Percentiles rank a stretch among this genome's conserved stretches.
phyloP scores from a whole-genome alignment of 2,888 invertebrate genomes.

The Tinea trinotella region DNA sequence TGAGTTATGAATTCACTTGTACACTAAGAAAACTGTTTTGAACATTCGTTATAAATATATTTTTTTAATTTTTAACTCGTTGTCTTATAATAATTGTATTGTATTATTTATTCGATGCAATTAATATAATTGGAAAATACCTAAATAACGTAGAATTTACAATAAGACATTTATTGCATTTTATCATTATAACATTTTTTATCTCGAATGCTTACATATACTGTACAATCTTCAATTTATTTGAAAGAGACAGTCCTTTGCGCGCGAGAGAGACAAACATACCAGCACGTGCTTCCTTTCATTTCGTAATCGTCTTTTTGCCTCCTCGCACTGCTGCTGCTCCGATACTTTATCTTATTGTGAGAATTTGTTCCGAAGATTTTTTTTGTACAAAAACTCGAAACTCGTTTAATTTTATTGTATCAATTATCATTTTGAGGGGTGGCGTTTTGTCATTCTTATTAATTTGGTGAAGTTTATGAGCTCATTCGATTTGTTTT shows the following conservation, averaged over 20 bases:
- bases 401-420: slow-evolving; percentile 25
- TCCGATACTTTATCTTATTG: slow-evolving; percentile 54
- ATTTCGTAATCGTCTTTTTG: slow-evolving; percentile 57
- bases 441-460: background rate
- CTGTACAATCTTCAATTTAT: background rate
- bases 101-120: background rate
- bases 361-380: slow-evolving; percentile 44
- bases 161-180: background rate
- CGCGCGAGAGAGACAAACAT: slow-evolving; percentile 34
- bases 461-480: background rate
- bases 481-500: too few relatives aligned
- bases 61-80: too few relatives aligned
- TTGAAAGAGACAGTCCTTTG: slow-evolving; percentile 31
- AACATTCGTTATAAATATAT: too few relatives aligned
- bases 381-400: slow-evolving; percentile 23
- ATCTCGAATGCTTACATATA: background rate
- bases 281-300: slow-evolving; percentile 65
- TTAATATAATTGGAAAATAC: too few relatives aligned
- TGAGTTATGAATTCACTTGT: too few relatives aligned
- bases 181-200: background rate
- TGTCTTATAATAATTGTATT: too few relatives aligned
- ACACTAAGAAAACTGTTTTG: too few relatives aligned
- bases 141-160: too few relatives aligned
- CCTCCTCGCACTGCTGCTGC: slow-evolving; percentile 53
- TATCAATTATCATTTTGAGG: slow-evolving; percentile 10